These are phyloP conservation scores for Pasiphila rectangulata DNA, from an alignment of 2,888 invertebrate species.

Conservation along the genomic window DNA sequence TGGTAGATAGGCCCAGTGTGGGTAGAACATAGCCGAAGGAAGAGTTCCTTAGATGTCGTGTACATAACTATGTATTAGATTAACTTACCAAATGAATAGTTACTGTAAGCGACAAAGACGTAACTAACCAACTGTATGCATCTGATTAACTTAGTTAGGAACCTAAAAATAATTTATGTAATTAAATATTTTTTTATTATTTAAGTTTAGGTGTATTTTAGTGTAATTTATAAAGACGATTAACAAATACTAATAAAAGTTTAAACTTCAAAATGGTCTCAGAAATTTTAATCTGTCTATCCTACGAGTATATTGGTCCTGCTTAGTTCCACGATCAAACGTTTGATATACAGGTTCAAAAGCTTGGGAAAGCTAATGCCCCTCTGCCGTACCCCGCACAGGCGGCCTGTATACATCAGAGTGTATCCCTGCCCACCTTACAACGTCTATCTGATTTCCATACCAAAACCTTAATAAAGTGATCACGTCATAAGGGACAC, in stretches of 20 bases:
- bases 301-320: not conserved
- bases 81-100: slow-evolving; percentile 19
- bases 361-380: too few species aligned
- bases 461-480: too few species aligned
- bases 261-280: slow-evolving; percentile 10
- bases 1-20: not conserved
- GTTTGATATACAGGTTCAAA: too few species aligned
- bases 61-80: slow-evolving; percentile 13
- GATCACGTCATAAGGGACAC: too few species aligned
- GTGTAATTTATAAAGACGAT: slow-evolving; percentile 59
- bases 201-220: slow-evolving; percentile 55
- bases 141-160: slow-evolving; percentile 17
- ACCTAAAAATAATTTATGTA: slow-evolving; percentile 47
- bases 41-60: slow-evolving; percentile 3
- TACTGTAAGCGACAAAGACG: slow-evolving; percentile 7
- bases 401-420: too few species aligned
- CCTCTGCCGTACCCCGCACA: too few species aligned
- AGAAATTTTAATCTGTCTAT: not conserved
- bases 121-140: slow-evolving; percentile 14
- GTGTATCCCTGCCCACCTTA: too few species aligned
- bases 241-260: slow-evolving; percentile 47
- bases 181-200: slow-evolving; percentile 48
- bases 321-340: too few species aligned
- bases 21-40: slow-evolving; percentile 1
- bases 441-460: too few species aligned